phyloP scores from a whole-genome alignment of 2,888 invertebrate genomes.

The Neoaliturus tenellus region DNA sequence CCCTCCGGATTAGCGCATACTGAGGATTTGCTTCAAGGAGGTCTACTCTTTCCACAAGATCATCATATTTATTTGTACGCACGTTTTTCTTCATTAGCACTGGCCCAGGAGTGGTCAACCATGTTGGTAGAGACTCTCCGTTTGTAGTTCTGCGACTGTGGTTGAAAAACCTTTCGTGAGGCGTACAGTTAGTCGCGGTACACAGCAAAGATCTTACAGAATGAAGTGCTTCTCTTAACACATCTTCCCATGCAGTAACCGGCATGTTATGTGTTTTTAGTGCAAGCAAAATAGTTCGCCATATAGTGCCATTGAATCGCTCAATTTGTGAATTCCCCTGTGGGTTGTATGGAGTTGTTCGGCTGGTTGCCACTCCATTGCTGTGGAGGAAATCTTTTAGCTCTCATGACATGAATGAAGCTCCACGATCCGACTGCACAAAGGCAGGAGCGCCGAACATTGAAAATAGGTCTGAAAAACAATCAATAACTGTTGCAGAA shows the following conservation, averaged over 20 bases:
- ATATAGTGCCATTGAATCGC: conserved; percentile 61
- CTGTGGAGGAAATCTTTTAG: conserved; percentile 48
- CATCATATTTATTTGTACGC: not conserved
- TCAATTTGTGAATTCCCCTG: conserved; percentile 61
- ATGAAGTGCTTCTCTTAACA: conserved; percentile 61
- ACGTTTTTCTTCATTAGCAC: not conserved
- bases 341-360: conserved; percentile 60
- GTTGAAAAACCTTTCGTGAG: conserved; percentile 61
- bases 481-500: conserved; percentile 43
- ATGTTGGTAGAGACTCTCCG: not conserved
- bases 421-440: conserved; percentile 53
- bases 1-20: not conserved
- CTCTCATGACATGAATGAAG: conserved; percentile 52
- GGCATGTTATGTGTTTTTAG: conserved; percentile 53
- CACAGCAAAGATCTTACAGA: conserved; percentile 62
- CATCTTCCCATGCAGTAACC: conserved; percentile 58
- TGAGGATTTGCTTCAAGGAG: not conserved
- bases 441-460: conserved; percentile 41
- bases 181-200: conserved; percentile 62
- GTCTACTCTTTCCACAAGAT: not conserved
- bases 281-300: conserved; percentile 62
- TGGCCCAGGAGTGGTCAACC: not conserved
- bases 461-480: conserved; percentile 22
- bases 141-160: not conserved
- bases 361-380: conserved; percentile 61